Conservation (phyloP, 2,888 invertebrate genomes). For the Steinernema scapterisci region DNA sequence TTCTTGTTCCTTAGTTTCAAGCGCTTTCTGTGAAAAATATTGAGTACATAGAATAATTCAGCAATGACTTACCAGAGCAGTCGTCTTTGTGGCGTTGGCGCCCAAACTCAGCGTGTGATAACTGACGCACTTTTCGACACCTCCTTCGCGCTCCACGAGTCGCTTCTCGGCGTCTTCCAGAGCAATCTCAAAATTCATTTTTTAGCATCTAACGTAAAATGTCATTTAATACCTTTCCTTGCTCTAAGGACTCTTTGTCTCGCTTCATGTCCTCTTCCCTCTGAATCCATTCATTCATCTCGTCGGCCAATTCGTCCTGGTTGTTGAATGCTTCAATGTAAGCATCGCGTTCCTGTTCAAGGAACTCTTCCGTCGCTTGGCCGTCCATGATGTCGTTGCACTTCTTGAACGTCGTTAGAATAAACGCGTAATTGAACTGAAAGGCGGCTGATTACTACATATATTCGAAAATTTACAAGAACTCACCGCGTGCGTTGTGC, state of each 20-base stretch:
- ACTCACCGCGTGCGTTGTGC: slow-evolving; percentile 19
- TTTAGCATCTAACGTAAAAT: too few relatives aligned
- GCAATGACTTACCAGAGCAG: neutral
- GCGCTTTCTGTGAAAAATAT: neutral
- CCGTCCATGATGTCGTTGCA: neutral
- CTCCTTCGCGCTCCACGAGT: neutral
- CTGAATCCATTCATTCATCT: neutral
- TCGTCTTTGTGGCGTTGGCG: neutral
- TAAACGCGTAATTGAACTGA: slow-evolving; percentile 23
- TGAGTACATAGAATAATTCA: too few relatives aligned
- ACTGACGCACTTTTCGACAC: neutral
- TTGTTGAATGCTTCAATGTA: slow-evolving; percentile 18
- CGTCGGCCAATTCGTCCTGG: slow-evolving; percentile 1
- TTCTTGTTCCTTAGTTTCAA: neutral
- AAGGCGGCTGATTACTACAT: neutral
- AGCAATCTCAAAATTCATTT: neutral
- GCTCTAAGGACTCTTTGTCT: neutral
- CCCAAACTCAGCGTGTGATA: too few relatives aligned
- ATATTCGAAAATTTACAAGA: neutral
- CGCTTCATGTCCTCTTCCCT: neutral
- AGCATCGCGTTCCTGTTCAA: slow-evolving; percentile 6
- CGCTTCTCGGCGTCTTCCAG: neutral
- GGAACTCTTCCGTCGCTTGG: neutral
- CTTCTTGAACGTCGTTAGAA: slow-evolving; percentile 19
- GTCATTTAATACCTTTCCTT: neutral